phyloP scores from a whole-genome alignment of 2,797 vertebrate species.

The Ataeniobius toweri region DNA sequence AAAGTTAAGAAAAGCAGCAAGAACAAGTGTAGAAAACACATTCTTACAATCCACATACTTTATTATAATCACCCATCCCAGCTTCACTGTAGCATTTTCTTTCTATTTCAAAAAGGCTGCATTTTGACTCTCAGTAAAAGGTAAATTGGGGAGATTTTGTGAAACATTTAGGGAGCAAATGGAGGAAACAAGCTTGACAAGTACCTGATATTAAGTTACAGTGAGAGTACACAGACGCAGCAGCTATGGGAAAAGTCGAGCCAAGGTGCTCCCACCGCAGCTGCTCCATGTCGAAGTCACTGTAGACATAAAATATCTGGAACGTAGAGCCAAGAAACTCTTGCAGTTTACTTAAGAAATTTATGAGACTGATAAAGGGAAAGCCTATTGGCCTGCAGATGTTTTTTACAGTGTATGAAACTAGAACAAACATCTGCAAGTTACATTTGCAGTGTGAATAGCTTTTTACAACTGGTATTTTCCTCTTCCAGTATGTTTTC shows the following conservation, averaged over 20 bases:
- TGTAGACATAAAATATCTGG: constrained; percentile 57
- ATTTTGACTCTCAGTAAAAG: constrained; percentile 10
- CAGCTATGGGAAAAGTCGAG: constrained; percentile 26
- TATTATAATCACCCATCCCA: not conserved
- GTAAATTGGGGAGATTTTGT: constrained; percentile 16
- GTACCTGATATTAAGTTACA: constrained; percentile 40
- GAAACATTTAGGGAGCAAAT: constrained; percentile 27
- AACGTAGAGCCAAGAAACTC: constrained; percentile 57
- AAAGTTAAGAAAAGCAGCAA: not conserved
- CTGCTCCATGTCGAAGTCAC: constrained; percentile 57
- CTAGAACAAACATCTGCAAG: constrained; percentile 42
- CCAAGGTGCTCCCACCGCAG: constrained; percentile 49
- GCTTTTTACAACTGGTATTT: constrained; percentile 3
- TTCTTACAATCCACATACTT: not conserved
- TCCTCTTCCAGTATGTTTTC: constrained; percentile 15
- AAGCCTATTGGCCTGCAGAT: constrained; percentile 59
- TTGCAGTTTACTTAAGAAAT: constrained; percentile 62
- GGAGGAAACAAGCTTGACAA: constrained; percentile 27
- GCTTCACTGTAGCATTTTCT: constrained; percentile 1
- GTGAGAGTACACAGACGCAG: constrained; percentile 41
- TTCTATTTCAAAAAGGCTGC: constrained; percentile 19
- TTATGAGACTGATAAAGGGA: constrained; percentile 66
- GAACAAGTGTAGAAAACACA: not conserved
- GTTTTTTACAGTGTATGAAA: constrained; percentile 38
- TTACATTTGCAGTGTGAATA: constrained; percentile 39